These are phyloP conservation scores for Stegodyphus mimosarum DNA, from an alignment of 1,140 invertebrate species.

Conservation along the genomic window DNA sequence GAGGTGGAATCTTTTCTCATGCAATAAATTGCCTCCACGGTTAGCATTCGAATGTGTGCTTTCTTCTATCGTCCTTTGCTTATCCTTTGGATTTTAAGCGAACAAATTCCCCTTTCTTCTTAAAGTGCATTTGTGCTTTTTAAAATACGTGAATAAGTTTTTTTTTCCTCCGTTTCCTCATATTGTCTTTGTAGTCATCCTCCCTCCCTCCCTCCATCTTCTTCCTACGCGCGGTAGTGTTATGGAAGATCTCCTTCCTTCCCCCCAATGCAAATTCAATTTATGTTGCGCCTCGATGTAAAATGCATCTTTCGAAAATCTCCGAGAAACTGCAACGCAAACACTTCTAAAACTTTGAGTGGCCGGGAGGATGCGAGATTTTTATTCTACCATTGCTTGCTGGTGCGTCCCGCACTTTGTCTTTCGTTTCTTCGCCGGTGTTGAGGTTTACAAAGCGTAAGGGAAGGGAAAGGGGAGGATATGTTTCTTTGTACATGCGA, in stretches of 20 bases:
- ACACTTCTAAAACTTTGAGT: constrained; percentile 41
- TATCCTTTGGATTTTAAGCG: constrained; percentile 28
- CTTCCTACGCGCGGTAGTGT: neutral
- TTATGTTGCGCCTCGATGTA: constrained; percentile 52
- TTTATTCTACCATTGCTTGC: constrained; percentile 23
- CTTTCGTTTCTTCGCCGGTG: neutral
- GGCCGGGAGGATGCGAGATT: constrained; percentile 35
- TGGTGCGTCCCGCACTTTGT: constrained; percentile 1
- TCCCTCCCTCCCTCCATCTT: neutral
- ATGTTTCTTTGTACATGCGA: neutral
- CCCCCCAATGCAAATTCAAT: constrained; percentile 50
- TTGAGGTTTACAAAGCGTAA: constrained; percentile 11
- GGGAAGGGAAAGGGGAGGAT: neutral
- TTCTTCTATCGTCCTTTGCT: neutral
- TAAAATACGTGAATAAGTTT: neutral
- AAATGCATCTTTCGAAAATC: constrained; percentile 39
- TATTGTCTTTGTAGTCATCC: too few species aligned
- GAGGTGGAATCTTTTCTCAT: constrained; percentile 2
- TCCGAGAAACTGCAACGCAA: constrained; percentile 36
- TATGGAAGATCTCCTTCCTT: neutral
- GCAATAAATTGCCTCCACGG: constrained; percentile 22
- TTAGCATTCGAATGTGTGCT: neutral
- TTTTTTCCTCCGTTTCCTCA: too few species aligned
- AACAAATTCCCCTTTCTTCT: constrained; percentile 22
- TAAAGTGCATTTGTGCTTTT: neutral